Evolutionary conservation across 2,113 vertebrate species (phyloP).

Genomic region (Vireo altiloquus): DNA sequence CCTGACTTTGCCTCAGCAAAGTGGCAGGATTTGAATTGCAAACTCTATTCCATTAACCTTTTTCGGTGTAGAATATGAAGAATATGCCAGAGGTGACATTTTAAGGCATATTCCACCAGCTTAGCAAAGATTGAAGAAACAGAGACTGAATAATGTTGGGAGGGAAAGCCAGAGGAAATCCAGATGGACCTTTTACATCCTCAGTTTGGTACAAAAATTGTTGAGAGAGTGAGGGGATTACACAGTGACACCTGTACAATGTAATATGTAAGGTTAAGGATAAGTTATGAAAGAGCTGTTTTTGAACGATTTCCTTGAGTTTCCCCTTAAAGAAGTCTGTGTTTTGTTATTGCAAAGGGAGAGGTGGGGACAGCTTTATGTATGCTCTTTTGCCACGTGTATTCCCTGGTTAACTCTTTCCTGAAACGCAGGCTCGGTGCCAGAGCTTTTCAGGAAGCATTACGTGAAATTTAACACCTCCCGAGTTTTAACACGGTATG

Average conservation of each 20-base stretch:
- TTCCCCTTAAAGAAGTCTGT: neutral
- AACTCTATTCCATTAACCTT: neutral
- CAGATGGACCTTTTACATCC: neutral
- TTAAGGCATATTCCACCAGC: neutral
- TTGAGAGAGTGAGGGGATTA: neutral
- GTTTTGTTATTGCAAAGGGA: neutral
- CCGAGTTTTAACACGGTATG: neutral
- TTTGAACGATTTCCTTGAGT: neutral
- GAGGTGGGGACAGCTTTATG: neutral
- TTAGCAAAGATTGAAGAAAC: neutral
- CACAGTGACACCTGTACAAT: neutral
- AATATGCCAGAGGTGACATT: neutral
- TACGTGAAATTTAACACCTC: neutral
- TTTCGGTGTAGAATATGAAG: neutral
- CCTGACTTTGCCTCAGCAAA: neutral
- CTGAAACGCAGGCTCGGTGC: neutral
- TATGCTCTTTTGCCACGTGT: neutral
- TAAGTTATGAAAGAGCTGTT: neutral
- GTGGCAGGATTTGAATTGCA: neutral
- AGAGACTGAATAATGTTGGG: neutral
- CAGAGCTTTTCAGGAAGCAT: conserved; percentile 5
- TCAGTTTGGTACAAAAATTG: neutral
- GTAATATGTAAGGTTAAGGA: neutral
- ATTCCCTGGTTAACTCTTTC: conserved; percentile 10
- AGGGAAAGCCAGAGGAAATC: neutral